Conservation (phyloP, 2,888 invertebrate species). For the Hypselothyrea guttata region DNA sequence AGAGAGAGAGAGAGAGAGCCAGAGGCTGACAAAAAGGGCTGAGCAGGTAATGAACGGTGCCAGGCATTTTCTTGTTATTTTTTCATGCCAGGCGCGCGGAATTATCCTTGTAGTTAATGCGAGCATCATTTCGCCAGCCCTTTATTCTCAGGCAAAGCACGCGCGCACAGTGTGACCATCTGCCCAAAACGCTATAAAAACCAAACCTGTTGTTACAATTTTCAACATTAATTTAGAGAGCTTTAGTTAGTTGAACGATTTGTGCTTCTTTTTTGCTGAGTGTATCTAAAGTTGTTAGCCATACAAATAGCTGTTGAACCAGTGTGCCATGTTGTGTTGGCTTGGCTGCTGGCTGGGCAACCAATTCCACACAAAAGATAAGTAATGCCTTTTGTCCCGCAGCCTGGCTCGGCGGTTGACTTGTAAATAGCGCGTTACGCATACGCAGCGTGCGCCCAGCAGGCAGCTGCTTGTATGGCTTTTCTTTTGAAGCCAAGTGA, state of each 20-base stretch:
- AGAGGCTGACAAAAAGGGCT: conserved; percentile 1
- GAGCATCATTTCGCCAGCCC: conserved; percentile 50
- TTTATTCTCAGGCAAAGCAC: conserved; percentile 47
- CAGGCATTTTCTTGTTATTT: conserved; percentile 72
- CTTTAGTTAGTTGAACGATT: too few species aligned
- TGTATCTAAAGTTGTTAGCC: too few species aligned
- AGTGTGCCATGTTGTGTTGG: conserved; percentile 22
- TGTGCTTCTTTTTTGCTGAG: too few species aligned
- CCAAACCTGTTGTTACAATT: too few species aligned
- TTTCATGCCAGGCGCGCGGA: conserved; percentile 51
- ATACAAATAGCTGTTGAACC: conserved; percentile 2
- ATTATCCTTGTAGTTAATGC: conserved; percentile 74
- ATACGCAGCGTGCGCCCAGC: conserved; percentile 55
- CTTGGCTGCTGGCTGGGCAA: conserved; percentile 21
- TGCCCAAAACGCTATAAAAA: not conserved
- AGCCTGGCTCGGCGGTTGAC: conserved; percentile 51
- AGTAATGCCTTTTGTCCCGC: conserved; percentile 55
- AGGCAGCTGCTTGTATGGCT: conserved; percentile 5
- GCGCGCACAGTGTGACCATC: conserved; percentile 46
- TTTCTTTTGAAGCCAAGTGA: conserved; percentile 23
- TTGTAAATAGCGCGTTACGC: conserved; percentile 61
- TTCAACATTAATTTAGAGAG: too few species aligned
- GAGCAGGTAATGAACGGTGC: conserved; percentile 68
- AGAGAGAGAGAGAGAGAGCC: not conserved
- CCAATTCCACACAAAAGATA: conserved; percentile 42